Evolutionary conservation across 2,797 vertebrate genomes (phyloP).

Genomic region (Scolopax rusticola): DNA sequence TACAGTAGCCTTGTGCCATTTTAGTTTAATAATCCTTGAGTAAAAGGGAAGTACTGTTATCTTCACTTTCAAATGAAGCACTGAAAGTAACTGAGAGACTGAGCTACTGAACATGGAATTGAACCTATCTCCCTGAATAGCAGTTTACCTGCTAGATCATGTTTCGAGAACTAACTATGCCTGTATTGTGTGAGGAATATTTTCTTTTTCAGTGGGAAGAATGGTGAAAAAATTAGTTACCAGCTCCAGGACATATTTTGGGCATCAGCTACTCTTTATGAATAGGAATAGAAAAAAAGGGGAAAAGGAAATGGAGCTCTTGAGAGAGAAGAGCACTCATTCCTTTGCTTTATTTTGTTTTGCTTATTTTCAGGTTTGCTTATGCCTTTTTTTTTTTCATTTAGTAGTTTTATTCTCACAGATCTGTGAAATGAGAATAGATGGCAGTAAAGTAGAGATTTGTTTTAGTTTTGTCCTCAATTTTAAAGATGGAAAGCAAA

Average conservation of each 20-base stretch:
- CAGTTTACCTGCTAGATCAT: background rate
- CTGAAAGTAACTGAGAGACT: background rate
- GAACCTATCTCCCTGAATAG: background rate
- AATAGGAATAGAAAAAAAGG: background rate
- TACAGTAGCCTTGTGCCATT: background rate
- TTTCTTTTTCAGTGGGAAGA: background rate
- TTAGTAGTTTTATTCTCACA: background rate
- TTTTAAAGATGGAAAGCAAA: slow-evolving; percentile 20
- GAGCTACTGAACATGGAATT: background rate
- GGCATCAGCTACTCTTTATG: background rate
- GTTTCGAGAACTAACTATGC: background rate
- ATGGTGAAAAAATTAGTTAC: background rate
- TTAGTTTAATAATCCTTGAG: background rate
- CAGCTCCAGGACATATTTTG: background rate
- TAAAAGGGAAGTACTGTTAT: background rate
- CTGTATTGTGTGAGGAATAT: background rate
- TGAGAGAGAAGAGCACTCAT: background rate
- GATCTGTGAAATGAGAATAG: background rate
- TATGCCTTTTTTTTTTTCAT: background rate
- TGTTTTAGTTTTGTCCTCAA: slow-evolving; percentile 1
- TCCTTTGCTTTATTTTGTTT: background rate
- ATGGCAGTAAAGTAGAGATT: background rate
- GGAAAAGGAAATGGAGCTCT: background rate
- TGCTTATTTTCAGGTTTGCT: background rate
- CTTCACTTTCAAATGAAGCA: background rate